Percentiles rank a stretch among this genome's conserved stretches.
Conservation (phyloP, 2,888 invertebrate genomes). For the Isoperla grammatica region DNA sequence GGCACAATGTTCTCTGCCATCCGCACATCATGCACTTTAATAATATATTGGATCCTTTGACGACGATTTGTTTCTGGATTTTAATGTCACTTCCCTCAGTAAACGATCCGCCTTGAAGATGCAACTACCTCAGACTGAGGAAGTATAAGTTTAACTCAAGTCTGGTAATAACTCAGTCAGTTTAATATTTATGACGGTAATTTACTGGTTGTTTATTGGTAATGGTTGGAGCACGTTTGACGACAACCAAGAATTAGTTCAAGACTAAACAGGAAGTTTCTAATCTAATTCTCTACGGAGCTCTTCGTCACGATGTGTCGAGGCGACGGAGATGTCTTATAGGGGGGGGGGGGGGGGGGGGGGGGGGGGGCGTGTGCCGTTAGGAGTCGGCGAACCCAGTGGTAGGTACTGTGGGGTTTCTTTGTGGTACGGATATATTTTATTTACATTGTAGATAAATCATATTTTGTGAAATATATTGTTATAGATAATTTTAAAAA, state of each 20-base stretch:
- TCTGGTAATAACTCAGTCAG: conserved; percentile 9
- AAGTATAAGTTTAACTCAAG: neutral
- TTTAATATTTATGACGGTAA: conserved; percentile 15
- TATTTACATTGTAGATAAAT: neutral
- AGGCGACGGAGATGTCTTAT: no score
- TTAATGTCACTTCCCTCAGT: no score
- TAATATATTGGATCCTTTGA: no score
- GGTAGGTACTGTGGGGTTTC: no score
- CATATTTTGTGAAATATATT: neutral
- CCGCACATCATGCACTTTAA: no score
- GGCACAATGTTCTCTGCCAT: no score
- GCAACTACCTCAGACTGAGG: neutral
- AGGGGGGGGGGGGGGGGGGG: neutral
- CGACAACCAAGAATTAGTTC: neutral
- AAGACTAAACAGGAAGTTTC: conserved; percentile 15
- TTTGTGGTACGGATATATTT: no score
- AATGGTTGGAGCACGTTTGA: conserved; percentile 5
- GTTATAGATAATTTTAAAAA: no score
- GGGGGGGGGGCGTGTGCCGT: no score
- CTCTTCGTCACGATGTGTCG: neutral
- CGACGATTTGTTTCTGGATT: no score
- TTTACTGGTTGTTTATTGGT: conserved; percentile 16
- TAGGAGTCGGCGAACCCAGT: neutral
- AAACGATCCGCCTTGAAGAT: no score
- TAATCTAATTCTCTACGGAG: conserved; percentile 2